Evolutionary conservation across 2,888 invertebrate genomes (phyloP), one percentile per base, ranked within the genome.

Genomic region (Homarus gammarus): DNA sequence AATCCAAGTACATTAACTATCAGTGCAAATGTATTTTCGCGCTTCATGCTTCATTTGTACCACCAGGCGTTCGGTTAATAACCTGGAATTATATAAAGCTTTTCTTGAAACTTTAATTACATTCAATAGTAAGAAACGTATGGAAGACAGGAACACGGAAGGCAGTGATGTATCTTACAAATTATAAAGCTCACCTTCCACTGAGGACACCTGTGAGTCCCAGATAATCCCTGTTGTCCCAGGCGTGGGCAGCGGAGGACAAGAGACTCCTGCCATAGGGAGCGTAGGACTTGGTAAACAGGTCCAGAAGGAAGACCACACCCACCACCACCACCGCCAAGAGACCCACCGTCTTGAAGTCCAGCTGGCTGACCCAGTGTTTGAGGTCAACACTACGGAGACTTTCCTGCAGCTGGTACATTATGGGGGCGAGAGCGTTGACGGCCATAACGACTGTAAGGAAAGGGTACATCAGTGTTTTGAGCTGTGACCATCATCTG

Each of bases 291-390:
- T 79, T 86, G 51, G 70, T 68, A 70, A 86, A 79, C 1, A 86
- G 36, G 51, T 86, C 44, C 36, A 68, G n/a, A 6, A 86, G 40
- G 51, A 86, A 33, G 18, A 79, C 12, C 0, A 38, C 72, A 18
- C n/a, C 79, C 51, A 79, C 86, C 56, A 78, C 86, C 36, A 72
- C 86, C 22, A 79, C n/a, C 15, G 68, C 64, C 15, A 85, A n/a
- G 33, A 77, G 33, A 49, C 85, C 49, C 31, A n/a, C 79, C n/a
- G 86, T 86, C 79, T 86, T 70, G 33, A 86, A 22, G 79, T 86
- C 86, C 33, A 78, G 33, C n/a, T 79, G 38, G 5, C 56, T 22
- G 15, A 86, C 27, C 79, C 51, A 70, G 10, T 44, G 18, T 12
- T 49, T 70, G 36, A 79, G 68, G 79, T 86, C 82, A 44, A 83